Base-by-base conservation (phyloP, 2,113 vertebrate genomes). In the Tamias sibiricus region DNA sequence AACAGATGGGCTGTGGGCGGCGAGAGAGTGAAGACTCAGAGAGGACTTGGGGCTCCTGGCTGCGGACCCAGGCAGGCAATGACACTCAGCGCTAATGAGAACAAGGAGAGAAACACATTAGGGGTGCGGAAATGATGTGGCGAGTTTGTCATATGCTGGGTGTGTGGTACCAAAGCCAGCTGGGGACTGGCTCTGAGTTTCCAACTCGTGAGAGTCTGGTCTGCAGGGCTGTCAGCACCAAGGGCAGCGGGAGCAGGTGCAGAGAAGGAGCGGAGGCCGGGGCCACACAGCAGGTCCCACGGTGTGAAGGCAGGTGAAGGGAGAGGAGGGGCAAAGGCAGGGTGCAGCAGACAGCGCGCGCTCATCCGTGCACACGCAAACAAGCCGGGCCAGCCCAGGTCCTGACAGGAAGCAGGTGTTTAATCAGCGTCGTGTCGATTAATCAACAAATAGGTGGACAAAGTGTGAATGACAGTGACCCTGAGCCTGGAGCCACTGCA, bases 41-140 rank as follows among this genome's bases (percentile, higher is more conserved):
- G 93, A 95, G 93, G 97, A 96, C 94, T 98, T 11, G 54, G 93
- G 95, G 91, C 80, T 97, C 86, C 96, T 97, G 97, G 96, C 95
- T 96, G 32, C 0, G 1, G 91, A 94, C 91, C 94, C 85, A 97
- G 93, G 95, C 93, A 77, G 95, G 82, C 95, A 96, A n/a, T 96
- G 95, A 95, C 85, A 90, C 76, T 90, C 49, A 66, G 76, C 1
- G 2, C 77, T 96, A 93, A 98, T 91, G 96, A 95, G 96, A 96
- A 91, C 47, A 84, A 77, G 77, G 89, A 97, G 89, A 86, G 68
- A 96, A 96, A 87, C 59, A 76, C 59, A 74, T 72, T n/a, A 85
- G n/a, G 72, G 54, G 93, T 94, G 66, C 3, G 2, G 90, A 96
- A 94, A 82, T 91, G 82, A 89, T n/a, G 47, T 2, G 5, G 37